These are phyloP conservation scores for Gallinago solitaria DNA, from an alignment of 2,797 vertebrate genomes.

Conservation along the genomic window DNA sequence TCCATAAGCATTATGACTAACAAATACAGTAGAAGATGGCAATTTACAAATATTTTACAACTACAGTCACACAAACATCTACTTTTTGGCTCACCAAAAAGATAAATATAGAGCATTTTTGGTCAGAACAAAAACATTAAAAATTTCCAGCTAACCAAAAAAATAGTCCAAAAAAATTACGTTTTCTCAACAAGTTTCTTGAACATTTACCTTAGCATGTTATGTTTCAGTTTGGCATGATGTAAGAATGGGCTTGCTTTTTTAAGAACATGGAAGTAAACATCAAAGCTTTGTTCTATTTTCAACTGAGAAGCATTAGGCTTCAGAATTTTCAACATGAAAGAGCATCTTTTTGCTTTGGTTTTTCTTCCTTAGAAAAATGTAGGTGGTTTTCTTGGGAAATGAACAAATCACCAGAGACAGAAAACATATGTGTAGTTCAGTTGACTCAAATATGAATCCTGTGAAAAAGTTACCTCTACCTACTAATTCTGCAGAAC, in stretches of 20 bases:
- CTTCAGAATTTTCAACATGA: not conserved
- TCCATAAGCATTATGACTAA: not conserved
- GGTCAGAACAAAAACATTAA: not conserved
- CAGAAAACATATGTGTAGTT: not conserved
- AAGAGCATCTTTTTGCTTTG: not conserved
- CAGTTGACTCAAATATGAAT: not conserved
- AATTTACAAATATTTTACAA: not conserved
- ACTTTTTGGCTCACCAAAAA: not conserved
- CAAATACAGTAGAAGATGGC: not conserved
- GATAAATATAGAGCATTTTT: not conserved
- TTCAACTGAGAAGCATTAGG: not conserved
- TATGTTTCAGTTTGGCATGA: not conserved
- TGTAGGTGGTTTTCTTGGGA: not conserved
- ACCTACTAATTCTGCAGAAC: not conserved
- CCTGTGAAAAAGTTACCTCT: not conserved
- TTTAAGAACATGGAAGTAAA: not conserved
- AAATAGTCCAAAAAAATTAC: not conserved
- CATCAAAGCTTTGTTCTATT: not conserved
- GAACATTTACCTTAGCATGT: not conserved
- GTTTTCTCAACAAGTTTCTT: not conserved
- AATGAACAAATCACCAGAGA: not conserved
- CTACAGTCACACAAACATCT: not conserved
- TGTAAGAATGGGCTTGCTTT: not conserved
- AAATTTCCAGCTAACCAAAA: not conserved
- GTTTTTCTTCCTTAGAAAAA: not conserved